phyloP scores from a whole-genome alignment of 1,140 invertebrate genomes.

The Myzus persicae region DNA sequence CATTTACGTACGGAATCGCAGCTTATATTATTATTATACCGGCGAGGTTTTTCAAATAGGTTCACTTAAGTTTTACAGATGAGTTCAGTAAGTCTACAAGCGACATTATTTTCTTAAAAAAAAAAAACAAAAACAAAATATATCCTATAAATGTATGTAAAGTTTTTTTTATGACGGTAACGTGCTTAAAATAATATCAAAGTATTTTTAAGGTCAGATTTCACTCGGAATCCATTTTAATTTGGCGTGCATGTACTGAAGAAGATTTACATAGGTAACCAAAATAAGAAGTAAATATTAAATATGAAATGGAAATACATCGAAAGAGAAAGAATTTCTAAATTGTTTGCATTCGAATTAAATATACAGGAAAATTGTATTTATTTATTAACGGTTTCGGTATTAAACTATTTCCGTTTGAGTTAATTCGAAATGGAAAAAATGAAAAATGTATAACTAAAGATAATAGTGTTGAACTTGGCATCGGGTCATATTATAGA shows the following conservation, averaged over 20 bases:
- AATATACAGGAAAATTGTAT: not conserved
- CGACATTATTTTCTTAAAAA: not conserved
- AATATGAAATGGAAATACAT: no score
- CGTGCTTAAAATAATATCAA: not conserved
- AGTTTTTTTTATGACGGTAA: not conserved
- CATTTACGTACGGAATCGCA: not conserved
- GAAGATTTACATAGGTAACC: not conserved
- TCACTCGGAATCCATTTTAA: not conserved
- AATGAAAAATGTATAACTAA: no score
- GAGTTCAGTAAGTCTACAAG: not conserved
- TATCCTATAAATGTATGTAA: not conserved
- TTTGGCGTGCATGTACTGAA: not conserved
- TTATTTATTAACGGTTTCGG: not conserved
- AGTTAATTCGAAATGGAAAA: not conserved
- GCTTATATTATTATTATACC: not conserved
- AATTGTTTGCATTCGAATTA: no score
- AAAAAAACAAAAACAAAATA: not conserved
- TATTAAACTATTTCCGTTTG: not conserved
- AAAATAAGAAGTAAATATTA: not conserved
- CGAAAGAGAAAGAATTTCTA: no score
- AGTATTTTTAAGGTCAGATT: not conserved
- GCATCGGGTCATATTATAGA: no score
- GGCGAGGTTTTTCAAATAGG: not conserved
- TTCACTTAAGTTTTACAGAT: no score
- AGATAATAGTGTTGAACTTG: not conserved